These are phyloP conservation scores for Zeugodacus cucurbitae DNA, from an alignment of 1,140 invertebrate genomes.

Conservation along the genomic window DNA sequence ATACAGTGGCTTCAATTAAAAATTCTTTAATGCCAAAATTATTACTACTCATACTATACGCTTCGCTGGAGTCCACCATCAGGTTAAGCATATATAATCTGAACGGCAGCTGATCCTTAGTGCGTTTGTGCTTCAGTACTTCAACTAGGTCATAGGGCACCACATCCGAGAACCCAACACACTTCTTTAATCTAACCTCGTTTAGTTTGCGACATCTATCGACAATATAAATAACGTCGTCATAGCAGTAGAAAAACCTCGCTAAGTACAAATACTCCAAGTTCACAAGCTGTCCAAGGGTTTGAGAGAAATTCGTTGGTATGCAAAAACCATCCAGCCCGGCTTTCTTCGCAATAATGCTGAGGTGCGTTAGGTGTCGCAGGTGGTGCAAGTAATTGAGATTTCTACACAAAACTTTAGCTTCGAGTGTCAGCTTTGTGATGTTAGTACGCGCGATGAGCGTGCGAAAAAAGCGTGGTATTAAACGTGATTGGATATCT, in stretches of 20 bases:
- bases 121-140: not conserved
- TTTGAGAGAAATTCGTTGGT: not conserved
- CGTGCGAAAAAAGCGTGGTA: not conserved
- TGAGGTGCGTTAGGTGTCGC: not conserved
- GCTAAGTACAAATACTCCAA: not conserved
- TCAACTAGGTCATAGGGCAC: not conserved
- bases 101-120: not conserved
- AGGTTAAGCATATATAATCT: not conserved
- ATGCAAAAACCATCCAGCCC: not conserved
- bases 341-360: not conserved
- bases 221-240: not conserved
- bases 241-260: not conserved
- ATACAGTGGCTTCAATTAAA: not conserved
- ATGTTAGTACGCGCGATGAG: not conserved
- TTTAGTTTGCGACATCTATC: not conserved
- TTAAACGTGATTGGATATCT: not conserved
- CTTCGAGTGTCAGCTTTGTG: not conserved
- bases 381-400: not conserved
- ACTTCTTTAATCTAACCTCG: not conserved
- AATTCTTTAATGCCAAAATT: not conserved
- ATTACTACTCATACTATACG: not conserved
- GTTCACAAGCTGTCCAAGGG: not conserved
- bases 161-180: conserved; percentile 3
- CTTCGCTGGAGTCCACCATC: not conserved
- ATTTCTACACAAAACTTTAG: not conserved